Conservation (phyloP, 1,140 invertebrate species). For the Zaprionus nigranus region DNA sequence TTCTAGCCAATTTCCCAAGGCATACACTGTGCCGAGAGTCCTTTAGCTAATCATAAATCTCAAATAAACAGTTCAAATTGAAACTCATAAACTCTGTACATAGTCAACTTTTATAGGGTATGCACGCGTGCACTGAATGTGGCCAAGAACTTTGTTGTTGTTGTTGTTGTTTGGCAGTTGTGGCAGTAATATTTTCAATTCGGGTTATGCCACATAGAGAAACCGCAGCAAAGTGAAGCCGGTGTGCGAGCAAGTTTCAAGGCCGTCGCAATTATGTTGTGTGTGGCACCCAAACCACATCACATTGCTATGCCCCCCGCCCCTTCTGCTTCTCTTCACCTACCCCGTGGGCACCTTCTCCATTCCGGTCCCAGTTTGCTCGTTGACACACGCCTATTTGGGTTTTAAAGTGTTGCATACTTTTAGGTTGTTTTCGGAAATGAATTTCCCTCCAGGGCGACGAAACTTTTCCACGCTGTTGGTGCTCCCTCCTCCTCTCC, state of each 20-base stretch:
- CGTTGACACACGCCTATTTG: slow-evolving; percentile 21
- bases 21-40: not conserved
- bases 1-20: slow-evolving; percentile 14
- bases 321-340: too few relatives aligned
- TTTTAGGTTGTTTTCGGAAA: slow-evolving; percentile 32
- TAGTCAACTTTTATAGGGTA: not conserved
- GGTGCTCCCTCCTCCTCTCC: not conserved
- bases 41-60: not conserved
- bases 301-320: not conserved
- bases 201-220: slow-evolving; percentile 24
- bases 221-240: slow-evolving; percentile 39
- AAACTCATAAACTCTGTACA: not conserved
- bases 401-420: slow-evolving; percentile 47
- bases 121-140: not conserved
- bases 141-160: not conserved
- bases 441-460: slow-evolving; percentile 19
- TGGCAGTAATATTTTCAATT: slow-evolving; percentile 35
- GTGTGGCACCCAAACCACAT: not conserved
- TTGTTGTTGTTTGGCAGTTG: too few relatives aligned
- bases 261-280: slow-evolving; percentile 45
- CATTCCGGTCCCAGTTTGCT: not conserved
- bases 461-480: slow-evolving; percentile 9
- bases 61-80: not conserved
- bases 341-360: not conserved
- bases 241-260: slow-evolving; percentile 46